phyloP scores from a whole-genome alignment of 2,888 invertebrate genomes.

The Caenorhabditis doughertyi region DNA sequence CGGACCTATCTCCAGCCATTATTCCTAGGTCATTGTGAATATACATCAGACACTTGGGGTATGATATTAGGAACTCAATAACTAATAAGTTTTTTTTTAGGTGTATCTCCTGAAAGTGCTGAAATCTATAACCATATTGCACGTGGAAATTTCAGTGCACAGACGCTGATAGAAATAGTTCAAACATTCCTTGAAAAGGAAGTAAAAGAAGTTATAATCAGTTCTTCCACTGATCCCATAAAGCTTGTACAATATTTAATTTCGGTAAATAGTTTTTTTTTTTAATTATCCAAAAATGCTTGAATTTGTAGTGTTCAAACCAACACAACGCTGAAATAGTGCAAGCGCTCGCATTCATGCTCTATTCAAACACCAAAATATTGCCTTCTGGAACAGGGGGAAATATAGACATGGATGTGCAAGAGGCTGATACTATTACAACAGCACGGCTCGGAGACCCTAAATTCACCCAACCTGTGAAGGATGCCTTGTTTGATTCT shows the following conservation, averaged over 20 bases:
- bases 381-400: not conserved
- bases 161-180: slow-evolving; percentile 51
- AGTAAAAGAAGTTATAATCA: slow-evolving; percentile 44
- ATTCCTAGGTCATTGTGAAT: slow-evolving; percentile 50
- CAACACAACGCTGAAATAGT: slow-evolving; percentile 41
- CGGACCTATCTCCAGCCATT: slow-evolving; percentile 50
- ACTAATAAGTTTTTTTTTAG: slow-evolving; percentile 1
- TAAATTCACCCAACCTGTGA: slow-evolving; percentile 32
- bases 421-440: slow-evolving; percentile 38
- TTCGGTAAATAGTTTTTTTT: slow-evolving; percentile 13
- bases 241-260: slow-evolving; percentile 52
- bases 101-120: slow-evolving; percentile 30
- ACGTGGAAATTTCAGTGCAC: slow-evolving; percentile 44
- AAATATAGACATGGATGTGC: slow-evolving; percentile 33
- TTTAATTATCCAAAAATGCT: not conserved
- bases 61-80: too few relatives aligned
- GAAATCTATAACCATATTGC: slow-evolving; percentile 52
- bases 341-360: slow-evolving; percentile 51
- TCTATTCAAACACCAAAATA: slow-evolving; percentile 48
- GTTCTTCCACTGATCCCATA: slow-evolving; percentile 39
- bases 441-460: slow-evolving; percentile 31
- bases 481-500: slow-evolving; percentile 27
- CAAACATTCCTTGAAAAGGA: slow-evolving; percentile 48
- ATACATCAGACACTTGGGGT: slow-evolving; percentile 37
- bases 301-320: slow-evolving; percentile 31